Percentiles rank a stretch among this genome's conserved stretches.
These are phyloP conservation scores for Phrynosoma platyrhinos DNA, from an alignment of 2,113 vertebrate species.

Conservation along the genomic window DNA sequence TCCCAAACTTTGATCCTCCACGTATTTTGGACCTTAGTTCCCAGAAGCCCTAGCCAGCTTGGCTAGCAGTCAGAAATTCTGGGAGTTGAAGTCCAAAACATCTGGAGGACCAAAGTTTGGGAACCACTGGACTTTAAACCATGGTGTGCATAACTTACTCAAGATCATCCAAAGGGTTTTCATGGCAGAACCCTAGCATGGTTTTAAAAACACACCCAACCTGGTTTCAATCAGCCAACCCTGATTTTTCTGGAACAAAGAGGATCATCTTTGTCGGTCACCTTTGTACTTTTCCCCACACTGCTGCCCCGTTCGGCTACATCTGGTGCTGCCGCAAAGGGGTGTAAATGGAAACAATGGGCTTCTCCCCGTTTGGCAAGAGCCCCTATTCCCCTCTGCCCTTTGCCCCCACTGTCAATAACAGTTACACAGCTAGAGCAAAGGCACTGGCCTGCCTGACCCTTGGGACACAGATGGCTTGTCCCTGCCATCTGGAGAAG, in stretches of 20 bases:
- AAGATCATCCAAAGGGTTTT: too few species aligned
- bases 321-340: slow-evolving; percentile 15
- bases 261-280: slow-evolving; percentile 11
- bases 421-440: slow-evolving; percentile 30
- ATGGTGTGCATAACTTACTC: too few species aligned
- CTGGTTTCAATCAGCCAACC: too few species aligned
- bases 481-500: slow-evolving; percentile 40
- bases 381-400: slow-evolving; percentile 16
- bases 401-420: slow-evolving; percentile 38
- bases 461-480: slow-evolving; percentile 39
- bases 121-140: too few species aligned
- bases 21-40: too few species aligned
- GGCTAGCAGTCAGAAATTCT: too few species aligned
- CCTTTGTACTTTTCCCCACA: background rate
- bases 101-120: too few species aligned
- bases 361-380: slow-evolving; percentile 3
- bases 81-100: too few species aligned
- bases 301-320: background rate
- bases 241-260: background rate
- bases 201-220: too few species aligned
- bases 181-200: too few species aligned
- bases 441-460: slow-evolving; percentile 20
- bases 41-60: too few species aligned
- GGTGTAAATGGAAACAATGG: slow-evolving; percentile 25
- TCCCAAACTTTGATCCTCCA: too few species aligned